A percentile compares a stretch with the other conserved stretches of the same genome.
Conservation (phyloP, 2,888 invertebrate genomes). For the Chamaedrilus cognettii region DNA sequence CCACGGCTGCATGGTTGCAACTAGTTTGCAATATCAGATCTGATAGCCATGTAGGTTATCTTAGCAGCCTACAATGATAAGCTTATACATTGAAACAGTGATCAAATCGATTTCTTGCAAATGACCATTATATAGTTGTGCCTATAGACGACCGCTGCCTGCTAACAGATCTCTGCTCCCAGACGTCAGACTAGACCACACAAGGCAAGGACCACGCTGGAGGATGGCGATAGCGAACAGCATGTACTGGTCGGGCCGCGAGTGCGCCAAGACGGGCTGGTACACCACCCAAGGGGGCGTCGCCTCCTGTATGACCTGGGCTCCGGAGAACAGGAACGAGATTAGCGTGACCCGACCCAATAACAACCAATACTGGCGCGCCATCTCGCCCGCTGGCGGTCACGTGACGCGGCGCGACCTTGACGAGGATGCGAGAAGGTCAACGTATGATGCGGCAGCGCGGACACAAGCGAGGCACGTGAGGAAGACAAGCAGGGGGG, state of each 20-base stretch:
- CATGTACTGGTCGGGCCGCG: no score
- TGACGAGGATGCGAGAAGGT: neutral
- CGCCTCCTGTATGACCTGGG: constrained; percentile 13
- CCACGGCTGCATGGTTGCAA: no score
- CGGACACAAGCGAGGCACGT: neutral
- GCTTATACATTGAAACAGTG: no score
- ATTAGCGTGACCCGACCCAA: neutral
- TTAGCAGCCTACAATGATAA: no score
- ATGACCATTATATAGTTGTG: no score
- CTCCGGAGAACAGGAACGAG: neutral
- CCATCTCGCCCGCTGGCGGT: neutral
- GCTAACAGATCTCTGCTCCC: no score
- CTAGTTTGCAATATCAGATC: no score
- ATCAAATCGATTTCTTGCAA: no score
- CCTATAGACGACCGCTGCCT: no score
- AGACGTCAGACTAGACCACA: no score
- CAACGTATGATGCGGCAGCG: neutral
- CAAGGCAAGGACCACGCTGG: neutral
- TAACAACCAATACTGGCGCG: neutral
- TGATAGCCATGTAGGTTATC: no score
- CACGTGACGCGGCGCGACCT: neutral
- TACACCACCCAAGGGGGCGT: constrained; percentile 2
- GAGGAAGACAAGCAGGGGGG: neutral
- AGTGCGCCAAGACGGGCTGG: neutral
- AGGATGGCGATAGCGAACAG: neutral